Percentiles rank a stretch among this genome's conserved stretches.
phyloP scores from a whole-genome alignment of 2,888 invertebrate species.

The Ligdia adustata region DNA sequence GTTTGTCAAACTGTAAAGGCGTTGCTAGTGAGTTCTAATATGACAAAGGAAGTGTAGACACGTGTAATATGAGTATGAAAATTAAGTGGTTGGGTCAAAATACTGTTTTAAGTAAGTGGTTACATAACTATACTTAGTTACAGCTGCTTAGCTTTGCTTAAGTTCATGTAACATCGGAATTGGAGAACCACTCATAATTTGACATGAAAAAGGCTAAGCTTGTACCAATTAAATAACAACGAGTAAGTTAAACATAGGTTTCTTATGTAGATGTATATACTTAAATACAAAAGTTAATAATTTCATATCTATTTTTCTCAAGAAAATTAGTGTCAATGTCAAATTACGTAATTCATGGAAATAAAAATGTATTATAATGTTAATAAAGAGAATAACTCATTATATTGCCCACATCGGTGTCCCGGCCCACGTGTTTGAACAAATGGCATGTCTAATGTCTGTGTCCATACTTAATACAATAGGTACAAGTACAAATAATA shows the following conservation, averaged over 20 bases:
- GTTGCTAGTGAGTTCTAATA: not conserved
- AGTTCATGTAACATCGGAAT: no score
- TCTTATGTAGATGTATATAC: no score
- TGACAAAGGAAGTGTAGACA: conserved; percentile 8
- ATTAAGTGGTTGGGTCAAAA: not conserved
- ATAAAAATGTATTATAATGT: conserved; percentile 2
- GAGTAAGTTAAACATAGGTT: no score
- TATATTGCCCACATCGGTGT: conserved; percentile 13
- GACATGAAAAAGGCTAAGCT: no score
- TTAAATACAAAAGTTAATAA: not conserved
- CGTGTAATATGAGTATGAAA: conserved; percentile 2
- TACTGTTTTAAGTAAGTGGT: no score
- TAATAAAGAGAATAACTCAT: conserved; percentile 7
- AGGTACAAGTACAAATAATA: conserved; percentile 39
- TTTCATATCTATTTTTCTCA: not conserved
- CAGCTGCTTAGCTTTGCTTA: no score
- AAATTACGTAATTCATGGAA: not conserved
- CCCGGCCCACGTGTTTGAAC: conserved; percentile 26
- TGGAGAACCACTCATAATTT: no score
- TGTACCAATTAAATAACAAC: no score
- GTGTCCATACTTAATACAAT: conserved; percentile 1
- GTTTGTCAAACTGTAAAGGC: not conserved
- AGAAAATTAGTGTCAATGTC: conserved; percentile 13
- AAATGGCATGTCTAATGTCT: conserved; percentile 23
- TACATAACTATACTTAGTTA: no score